Evolutionary conservation across 2,888 invertebrate genomes (phyloP).

Genomic region (Spatulosminthurus flaviceps): DNA sequence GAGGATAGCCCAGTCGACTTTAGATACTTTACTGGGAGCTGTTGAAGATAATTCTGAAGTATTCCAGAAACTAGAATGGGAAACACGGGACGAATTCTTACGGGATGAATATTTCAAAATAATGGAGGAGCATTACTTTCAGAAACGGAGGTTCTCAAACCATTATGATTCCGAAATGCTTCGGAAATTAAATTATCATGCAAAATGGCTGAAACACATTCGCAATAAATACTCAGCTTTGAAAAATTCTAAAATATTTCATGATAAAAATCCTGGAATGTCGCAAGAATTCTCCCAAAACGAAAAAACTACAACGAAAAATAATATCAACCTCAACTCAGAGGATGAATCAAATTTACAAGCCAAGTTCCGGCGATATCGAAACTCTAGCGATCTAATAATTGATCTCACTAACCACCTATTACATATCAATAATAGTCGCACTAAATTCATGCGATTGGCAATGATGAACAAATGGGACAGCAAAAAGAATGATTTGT

Average conservation of each 20-base stretch:
- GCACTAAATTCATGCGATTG: conserved; percentile 28
- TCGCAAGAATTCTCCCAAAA: background rate
- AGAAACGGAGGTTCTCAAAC: conserved; percentile 22
- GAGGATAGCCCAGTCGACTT: background rate
- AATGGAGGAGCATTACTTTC: conserved; percentile 28
- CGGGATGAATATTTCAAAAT: conserved; percentile 30
- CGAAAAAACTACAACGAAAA: background rate
- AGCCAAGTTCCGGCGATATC: background rate
- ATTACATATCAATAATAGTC: conserved; percentile 26
- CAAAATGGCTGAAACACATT: conserved; percentile 24
- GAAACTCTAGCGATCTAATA: conserved; percentile 15
- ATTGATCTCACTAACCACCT: conserved; percentile 27
- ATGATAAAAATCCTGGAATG: background rate
- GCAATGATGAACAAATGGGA: conserved; percentile 2
- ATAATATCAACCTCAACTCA: background rate
- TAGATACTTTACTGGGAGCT: background rate
- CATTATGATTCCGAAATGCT: conserved; percentile 26
- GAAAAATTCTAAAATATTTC: background rate
- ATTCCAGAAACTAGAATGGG: background rate
- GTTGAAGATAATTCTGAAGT: background rate
- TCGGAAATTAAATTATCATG: conserved; percentile 23
- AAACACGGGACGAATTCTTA: conserved; percentile 9
- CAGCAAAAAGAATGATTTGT: background rate
- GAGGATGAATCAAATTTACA: background rate
- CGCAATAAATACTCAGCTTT: background rate